Base-by-base conservation (phyloP, 2,888 invertebrate genomes). In the Hirtodrosophila trivittata region DNA sequence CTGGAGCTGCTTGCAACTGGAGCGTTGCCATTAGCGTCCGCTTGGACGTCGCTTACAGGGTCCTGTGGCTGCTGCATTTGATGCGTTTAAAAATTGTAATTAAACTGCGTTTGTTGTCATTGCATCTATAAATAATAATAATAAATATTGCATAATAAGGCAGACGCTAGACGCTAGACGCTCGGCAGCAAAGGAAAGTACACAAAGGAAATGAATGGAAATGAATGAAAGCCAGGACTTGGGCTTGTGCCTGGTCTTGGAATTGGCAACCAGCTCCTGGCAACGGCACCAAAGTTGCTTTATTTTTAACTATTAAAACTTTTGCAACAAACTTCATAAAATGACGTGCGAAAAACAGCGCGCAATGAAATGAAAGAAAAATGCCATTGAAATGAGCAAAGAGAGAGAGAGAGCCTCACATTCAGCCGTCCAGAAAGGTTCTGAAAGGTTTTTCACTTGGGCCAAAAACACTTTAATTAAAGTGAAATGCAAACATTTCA, bases 401-500 rank as follows among this genome's bases (percentile, higher is more conserved):
- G 9, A 33, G 21, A n/a, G 12, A 35, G 2, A 5, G 1, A 12
- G 3, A 35, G 35, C 13, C 28, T n/a, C 28, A 28, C 28, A n/a
- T 28, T 28, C 28, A 25, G 25, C 2, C 2, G 28, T 4, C 28
- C 28, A 12, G 3, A 35, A 35, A 12, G 35, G 57, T 43, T 51
- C 54, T 68, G 42, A 72, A 66, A 70, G 58, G 66, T 59, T 49
- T 51, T 52, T 46, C 51, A 42, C 28, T 41, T 50, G 33, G 57
- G 26, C 47, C 45, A 28, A 33, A 71, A 67, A 68, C 76, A 76
- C 72, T 82, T 81, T 81, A 75, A 81, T 83, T 81, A 83, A 81
- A 82, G 77, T 77, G 78, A 83, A 77, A 81, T 68, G 80, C 77
- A 83, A 85, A 85, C 83, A 85, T 81, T 85, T 84, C 83, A 84